Evolutionary conservation across 2,888 invertebrate genomes (phyloP).

Genomic region (Dryobota labecula): DNA sequence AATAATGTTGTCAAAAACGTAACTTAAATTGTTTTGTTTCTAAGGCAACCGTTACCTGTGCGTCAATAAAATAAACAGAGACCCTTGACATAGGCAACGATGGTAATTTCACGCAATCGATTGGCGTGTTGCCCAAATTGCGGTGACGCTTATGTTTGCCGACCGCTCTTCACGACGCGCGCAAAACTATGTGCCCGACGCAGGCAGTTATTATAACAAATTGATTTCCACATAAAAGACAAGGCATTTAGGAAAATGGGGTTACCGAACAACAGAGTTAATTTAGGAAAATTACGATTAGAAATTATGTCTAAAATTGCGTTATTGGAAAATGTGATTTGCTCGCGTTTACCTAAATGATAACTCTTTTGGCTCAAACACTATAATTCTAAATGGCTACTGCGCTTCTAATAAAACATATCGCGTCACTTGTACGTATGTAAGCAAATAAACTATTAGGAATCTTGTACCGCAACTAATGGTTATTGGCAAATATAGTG

Average conservation of each 20-base stretch:
- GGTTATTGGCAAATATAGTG: slow-evolving; percentile 46
- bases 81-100: slow-evolving; percentile 68
- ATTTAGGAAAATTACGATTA: background rate
- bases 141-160: slow-evolving; percentile 36
- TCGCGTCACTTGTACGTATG: slow-evolving; percentile 36
- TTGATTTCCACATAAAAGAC: slow-evolving; percentile 4
- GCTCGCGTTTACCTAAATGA: background rate
- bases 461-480: slow-evolving; percentile 24
- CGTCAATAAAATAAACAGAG: slow-evolving; percentile 60
- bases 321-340: background rate
- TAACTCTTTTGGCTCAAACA: slow-evolving; percentile 18
- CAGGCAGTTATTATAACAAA: slow-evolving; percentile 5
- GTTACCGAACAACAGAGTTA: too few species aligned
- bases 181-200: slow-evolving; percentile 12
- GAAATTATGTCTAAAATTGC: background rate
- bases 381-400: background rate
- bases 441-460: slow-evolving; percentile 35
- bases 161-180: slow-evolving; percentile 21
- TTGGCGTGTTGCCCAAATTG: slow-evolving; percentile 77
- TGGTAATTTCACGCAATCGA: slow-evolving; percentile 75
- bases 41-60: slow-evolving; percentile 21
- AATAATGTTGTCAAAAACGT: background rate
- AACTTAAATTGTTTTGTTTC: slow-evolving; percentile 12
- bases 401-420: background rate
- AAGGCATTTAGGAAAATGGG: slow-evolving; percentile 10